Conservation (phyloP, 2,113 vertebrate species). For the Neomonachus schauinslandi region DNA sequence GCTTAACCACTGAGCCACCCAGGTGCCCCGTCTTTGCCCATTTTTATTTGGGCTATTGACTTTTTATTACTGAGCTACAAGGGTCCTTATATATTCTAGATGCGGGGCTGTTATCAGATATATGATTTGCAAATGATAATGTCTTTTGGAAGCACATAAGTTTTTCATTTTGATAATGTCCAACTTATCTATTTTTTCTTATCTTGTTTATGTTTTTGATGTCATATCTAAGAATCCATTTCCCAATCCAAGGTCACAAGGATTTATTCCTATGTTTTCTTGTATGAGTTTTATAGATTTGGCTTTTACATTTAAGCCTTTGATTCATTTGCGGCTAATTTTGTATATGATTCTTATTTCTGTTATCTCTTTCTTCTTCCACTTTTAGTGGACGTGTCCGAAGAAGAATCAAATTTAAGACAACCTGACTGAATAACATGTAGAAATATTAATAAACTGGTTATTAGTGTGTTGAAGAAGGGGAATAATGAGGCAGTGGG, state of each 20-base stretch:
- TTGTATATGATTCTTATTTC: background rate
- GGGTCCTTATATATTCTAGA: background rate
- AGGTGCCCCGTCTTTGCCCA: too few relatives aligned
- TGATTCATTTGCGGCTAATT: background rate
- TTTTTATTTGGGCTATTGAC: background rate
- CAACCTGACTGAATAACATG: background rate
- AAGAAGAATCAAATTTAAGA: conserved; percentile 27
- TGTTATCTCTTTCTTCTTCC: background rate
- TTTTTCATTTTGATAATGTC: background rate
- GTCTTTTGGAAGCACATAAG: background rate
- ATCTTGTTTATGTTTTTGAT: background rate
- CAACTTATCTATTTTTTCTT: background rate
- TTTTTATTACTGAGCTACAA: background rate
- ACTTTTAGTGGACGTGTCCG: background rate
- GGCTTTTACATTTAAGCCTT: background rate
- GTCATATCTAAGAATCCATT: background rate
- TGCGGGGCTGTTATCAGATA: background rate
- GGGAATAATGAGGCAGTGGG: background rate
- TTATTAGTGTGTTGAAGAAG: background rate
- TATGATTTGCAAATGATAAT: background rate
- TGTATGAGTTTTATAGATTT: background rate
- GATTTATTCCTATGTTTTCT: background rate
- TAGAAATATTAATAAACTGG: conserved; percentile 12
- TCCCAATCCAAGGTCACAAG: background rate
- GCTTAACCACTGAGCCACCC: too few relatives aligned